These are phyloP conservation scores for Sporophila hypoxantha DNA, from an alignment of 2,113 vertebrate species.

Conservation along the genomic window DNA sequence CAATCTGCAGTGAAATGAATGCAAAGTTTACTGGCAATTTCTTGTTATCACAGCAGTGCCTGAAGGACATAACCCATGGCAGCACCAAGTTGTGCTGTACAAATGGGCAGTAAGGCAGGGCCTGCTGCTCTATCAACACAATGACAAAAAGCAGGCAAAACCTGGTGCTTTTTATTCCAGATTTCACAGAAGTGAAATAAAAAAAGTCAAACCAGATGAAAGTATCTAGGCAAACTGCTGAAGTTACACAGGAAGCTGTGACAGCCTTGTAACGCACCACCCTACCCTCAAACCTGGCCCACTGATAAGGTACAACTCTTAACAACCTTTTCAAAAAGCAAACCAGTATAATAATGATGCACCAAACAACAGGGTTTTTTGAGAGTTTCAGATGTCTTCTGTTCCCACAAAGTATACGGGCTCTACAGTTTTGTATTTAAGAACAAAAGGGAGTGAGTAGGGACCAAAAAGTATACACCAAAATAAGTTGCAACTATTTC, in stretches of 20 bases:
- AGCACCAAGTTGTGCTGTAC: neutral
- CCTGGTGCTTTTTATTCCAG: neutral
- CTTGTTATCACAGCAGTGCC: neutral
- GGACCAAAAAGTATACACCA: accelerated
- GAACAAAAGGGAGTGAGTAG: neutral
- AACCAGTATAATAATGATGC: neutral
- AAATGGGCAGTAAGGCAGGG: neutral
- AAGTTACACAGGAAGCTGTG: neutral
- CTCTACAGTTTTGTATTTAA: neutral
- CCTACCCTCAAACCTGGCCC: neutral
- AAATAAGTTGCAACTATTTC: neutral
- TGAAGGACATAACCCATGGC: neutral
- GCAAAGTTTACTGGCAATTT: conserved; percentile 1
- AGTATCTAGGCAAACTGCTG: neutral
- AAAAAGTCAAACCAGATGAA: neutral
- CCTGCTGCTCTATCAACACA: neutral
- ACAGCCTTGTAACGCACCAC: neutral
- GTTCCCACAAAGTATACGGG: accelerated
- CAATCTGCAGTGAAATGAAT: neutral
- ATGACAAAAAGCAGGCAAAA: neutral
- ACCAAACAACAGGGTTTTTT: neutral
- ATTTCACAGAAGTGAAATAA: neutral
- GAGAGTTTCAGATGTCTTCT: neutral
- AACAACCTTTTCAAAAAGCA: neutral
- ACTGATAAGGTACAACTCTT: neutral